phyloP scores from a whole-genome alignment of 2,888 invertebrate genomes.

The Adineta ricciae region DNA sequence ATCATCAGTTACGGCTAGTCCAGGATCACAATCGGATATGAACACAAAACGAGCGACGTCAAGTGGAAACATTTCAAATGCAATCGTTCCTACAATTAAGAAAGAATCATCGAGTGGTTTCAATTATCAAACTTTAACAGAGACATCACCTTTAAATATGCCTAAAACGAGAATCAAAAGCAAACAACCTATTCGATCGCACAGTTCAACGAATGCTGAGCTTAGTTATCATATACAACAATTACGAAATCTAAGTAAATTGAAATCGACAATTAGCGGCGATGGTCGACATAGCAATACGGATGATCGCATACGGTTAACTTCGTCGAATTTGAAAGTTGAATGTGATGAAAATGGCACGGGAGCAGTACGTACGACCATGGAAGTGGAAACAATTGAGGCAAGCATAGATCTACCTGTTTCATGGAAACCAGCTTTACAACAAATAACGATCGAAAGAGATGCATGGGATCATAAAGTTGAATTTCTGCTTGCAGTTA shows the following conservation, averaged over 20 bases:
- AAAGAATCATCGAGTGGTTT: constrained; percentile 3
- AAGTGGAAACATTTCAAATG: not conserved
- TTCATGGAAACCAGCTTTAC: not conserved
- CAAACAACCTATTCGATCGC: not conserved
- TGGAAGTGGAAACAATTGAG: not conserved
- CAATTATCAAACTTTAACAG: constrained; percentile 16
- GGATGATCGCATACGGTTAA: not conserved
- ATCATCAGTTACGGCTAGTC: not conserved
- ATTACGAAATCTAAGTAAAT: not conserved
- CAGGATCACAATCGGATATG: not conserved
- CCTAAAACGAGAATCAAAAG: not conserved
- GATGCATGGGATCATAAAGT: constrained; percentile 32
- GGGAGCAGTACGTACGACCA: not conserved
- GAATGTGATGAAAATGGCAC: constrained; percentile 11
- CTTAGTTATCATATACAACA: not conserved
- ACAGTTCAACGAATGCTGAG: constrained; percentile 10
- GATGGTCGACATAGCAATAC: not conserved
- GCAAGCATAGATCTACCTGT: too few species aligned
- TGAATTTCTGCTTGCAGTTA: constrained; percentile 33
- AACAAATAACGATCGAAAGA: not conserved
- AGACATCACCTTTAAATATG: not conserved
- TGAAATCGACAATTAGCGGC: not conserved
- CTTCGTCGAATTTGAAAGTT: not conserved
- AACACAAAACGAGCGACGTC: not conserved
- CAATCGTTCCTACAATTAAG: not conserved